Evolutionary conservation across 1,140 invertebrate species (phyloP).

Genomic region (Diabrotica virgifera): DNA sequence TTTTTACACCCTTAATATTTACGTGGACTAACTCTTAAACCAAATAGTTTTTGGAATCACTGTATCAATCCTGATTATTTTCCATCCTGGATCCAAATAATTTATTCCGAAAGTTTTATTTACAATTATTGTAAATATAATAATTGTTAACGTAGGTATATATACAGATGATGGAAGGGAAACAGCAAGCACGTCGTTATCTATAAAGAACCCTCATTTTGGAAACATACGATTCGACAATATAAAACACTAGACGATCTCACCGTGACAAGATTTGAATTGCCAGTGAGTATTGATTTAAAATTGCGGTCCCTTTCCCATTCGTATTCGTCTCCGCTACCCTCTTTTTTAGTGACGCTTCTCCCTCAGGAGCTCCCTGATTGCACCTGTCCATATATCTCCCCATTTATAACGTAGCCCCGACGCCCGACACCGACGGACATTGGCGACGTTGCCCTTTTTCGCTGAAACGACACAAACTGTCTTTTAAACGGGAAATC

Average conservation of each 20-base stretch:
- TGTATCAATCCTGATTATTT: too few species aligned
- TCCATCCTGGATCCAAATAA: too few species aligned
- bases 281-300: conserved; percentile 35
- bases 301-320: conserved; percentile 34
- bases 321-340: conserved; percentile 37
- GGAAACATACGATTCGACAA: not conserved
- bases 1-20: too few species aligned
- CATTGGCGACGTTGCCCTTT: conserved; percentile 35
- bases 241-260: conserved; percentile 6
- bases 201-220: not conserved
- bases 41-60: too few species aligned
- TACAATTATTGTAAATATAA: too few species aligned
- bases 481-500: conserved; percentile 39
- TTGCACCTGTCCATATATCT: conserved; percentile 46
- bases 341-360: conserved; percentile 42
- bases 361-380: conserved; percentile 41
- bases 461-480: conserved; percentile 43
- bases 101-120: too few species aligned
- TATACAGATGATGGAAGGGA: too few species aligned
- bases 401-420: conserved; percentile 34
- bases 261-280: conserved; percentile 31
- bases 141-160: too few species aligned
- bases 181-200: too few species aligned
- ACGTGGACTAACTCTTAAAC: too few species aligned
- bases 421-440: conserved; percentile 23